phyloP scores from a whole-genome alignment of 2,797 vertebrate genomes.

The Cephalopachus bancanus region DNA sequence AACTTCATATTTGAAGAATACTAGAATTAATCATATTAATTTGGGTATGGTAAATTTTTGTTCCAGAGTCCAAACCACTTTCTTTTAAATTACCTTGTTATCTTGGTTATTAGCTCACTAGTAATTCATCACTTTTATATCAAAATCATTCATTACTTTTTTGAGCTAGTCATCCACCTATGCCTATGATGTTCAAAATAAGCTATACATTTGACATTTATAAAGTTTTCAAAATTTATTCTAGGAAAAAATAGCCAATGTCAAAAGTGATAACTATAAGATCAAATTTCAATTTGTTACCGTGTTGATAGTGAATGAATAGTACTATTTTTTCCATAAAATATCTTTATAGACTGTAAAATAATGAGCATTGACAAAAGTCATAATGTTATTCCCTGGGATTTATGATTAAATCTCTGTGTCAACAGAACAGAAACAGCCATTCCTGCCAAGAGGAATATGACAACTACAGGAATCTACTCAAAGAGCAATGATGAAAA shows the following conservation, averaged over 20 bases:
- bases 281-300: background rate
- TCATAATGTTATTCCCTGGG: background rate
- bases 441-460: background rate
- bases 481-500: background rate
- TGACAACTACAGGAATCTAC: background rate
- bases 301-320: background rate
- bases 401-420: background rate
- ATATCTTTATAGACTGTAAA: background rate
- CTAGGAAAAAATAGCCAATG: slow-evolving; percentile 1
- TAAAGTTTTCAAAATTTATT: background rate
- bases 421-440: background rate
- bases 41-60: background rate
- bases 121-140: background rate
- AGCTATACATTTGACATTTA: background rate
- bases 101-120: background rate
- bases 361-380: background rate
- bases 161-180: background rate
- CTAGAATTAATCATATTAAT: background rate
- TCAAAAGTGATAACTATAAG: background rate
- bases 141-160: slow-evolving; percentile 1
- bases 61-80: background rate
- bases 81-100: slow-evolving; percentile 26
- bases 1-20: background rate
- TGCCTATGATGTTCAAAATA: background rate
- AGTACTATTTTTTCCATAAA: background rate